These are phyloP conservation scores for Zoanthus solanderi DNA, from an alignment of 92 coral and sea anemone species.

Conservation along the genomic window DNA sequence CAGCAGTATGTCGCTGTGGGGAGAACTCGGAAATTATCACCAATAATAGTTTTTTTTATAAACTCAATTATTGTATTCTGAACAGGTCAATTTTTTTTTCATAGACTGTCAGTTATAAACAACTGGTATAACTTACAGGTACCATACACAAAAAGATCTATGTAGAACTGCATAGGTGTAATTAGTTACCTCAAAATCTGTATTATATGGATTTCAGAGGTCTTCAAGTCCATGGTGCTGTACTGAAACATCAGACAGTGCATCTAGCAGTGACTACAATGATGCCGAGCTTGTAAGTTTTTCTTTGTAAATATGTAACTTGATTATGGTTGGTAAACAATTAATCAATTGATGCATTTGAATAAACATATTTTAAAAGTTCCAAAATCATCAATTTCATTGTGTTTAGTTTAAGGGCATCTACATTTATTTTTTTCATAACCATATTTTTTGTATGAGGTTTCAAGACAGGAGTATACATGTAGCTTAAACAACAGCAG, in stretches of 20 bases:
- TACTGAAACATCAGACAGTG: slow-evolving; percentile 11
- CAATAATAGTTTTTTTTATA: background rate
- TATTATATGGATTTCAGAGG: slow-evolving; percentile 2
- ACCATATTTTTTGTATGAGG: background rate
- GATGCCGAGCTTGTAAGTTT: slow-evolving; percentile 9
- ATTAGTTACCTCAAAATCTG: background rate
- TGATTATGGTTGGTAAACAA: slow-evolving; percentile 1
- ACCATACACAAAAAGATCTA: background rate
- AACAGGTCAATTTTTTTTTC: slow-evolving; percentile 6
- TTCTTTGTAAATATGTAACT: slow-evolving; percentile 26
- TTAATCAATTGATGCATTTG: background rate
- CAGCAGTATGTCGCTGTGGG: background rate
- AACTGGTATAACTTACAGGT: slow-evolving; percentile 21
- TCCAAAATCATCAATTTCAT: background rate
- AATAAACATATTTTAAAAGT: slow-evolving; percentile 10
- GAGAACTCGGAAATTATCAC: background rate
- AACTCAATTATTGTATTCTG: background rate
- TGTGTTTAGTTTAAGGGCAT: background rate
- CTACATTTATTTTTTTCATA: background rate
- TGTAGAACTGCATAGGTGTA: background rate
- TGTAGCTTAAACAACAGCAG: background rate
- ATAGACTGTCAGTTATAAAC: slow-evolving; percentile 5
- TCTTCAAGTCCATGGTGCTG: slow-evolving; percentile 10
- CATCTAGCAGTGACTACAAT: slow-evolving; percentile 17
- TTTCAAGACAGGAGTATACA: background rate